Evolutionary conservation across 2,888 invertebrate species (phyloP), one percentile per base, ranked within the genome.

Genomic region (Slavum lentiscoides): DNA sequence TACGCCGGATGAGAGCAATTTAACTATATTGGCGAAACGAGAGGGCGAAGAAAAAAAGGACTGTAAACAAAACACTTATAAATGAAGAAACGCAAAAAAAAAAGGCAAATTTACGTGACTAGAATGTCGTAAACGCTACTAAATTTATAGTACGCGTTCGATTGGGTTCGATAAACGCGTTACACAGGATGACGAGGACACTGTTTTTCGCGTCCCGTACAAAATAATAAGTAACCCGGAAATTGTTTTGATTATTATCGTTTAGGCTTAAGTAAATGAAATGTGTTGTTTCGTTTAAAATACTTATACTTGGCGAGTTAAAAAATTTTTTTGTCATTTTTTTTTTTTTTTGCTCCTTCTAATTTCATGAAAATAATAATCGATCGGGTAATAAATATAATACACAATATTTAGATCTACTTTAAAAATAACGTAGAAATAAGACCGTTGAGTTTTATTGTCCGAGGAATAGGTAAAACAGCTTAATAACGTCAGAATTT

Each of bases 31-130:
- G 30, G 30, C 30, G 4, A 30, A 30, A 9, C 1, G 43, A 43
- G 43, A 43, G 43, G 11, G 43, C 7, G 43, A 11, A 43, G 7
- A 58, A 2, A 1, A 58, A n/a, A 58, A n/a, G 4, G 30, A 30
- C 30, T 30, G n/a, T n/a, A n/a, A 58, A 58, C n/a, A n/a, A 58
- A n/a, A 58, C 1, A 19, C 17, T n/a, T 4, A 19, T 8, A 8
- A n/a, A 6, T 30, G 30, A 30, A 30, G 30, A 30, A 30, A 30
- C 30, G 30, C 30, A 21, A 21, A 67, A 13, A 13, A 21, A 21
- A 21, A 49, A 0, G n/a, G 39, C 17, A 21, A 37, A 55, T 37
- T 30, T 74, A 74, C 74, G 74, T 74, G 74, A 74, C 64, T 53
- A n/a, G 62, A 74, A 74, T 61, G 17, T 37, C 23, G n/a, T 64